Evolutionary conservation across 2,113 vertebrate genomes (phyloP), one percentile per base, ranked within the genome.

Genomic region (Cisticola juncidis): DNA sequence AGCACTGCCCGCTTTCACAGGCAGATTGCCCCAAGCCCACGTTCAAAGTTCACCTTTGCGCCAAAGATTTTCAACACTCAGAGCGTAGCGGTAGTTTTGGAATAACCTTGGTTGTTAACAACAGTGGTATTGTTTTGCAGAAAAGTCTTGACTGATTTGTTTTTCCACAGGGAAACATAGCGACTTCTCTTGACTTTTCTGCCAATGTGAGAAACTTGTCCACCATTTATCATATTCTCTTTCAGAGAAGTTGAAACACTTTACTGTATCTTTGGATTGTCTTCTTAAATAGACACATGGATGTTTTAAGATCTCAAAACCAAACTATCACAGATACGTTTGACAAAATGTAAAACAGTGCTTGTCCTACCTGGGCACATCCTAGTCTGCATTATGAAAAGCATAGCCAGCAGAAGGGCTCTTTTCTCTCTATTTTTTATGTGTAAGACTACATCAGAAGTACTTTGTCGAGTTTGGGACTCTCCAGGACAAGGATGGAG

Each of bases 1-100:
- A 5, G 17, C 14, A 1, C 3, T 5, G 40, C 3, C 17, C 1
- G 19, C 2, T 21, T 18, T 50, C 14, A 2, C 14, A 2, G 29
- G 28, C 3, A 1, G 5, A 2, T 6, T 42, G 54, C 54, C 33
- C 24, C 54, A 19, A 36, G 11, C 29, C 31, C 8, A 0, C 5
- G 35, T 33, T 51, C 83, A 42, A 35, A 73, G 89, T 73, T 66
- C 86, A 17, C 62, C 50, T n/a, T 23, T 15, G 0, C 45, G 51
- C 38, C 51, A 8, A 5, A 25, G 3, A 6, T 33, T 68, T 54
- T 50, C 38, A 64, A 3, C 23, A 0, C 33, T 61, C 9, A 1
- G 0, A 72, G 36, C 7, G 0, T 35, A 40, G 13, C 31, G 7
- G 2, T 10, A 9, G 44, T 31, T 47, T 28, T 76, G 8, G 12